phyloP scores from a whole-genome alignment of 2,888 invertebrate genomes.

The Euclidia mi region DNA sequence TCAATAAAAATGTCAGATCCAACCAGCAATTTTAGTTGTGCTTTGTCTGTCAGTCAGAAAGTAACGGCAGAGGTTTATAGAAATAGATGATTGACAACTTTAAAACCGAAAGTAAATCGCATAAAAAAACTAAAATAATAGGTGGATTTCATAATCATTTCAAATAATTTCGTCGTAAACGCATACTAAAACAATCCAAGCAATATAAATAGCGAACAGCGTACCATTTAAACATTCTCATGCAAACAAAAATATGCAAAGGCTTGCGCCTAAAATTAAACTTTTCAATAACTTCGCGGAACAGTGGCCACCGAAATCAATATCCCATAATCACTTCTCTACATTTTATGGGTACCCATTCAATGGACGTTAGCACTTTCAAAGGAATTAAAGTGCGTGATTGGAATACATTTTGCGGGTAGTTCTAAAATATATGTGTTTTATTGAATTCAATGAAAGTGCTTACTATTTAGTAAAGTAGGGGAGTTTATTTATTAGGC shows the following conservation, averaged over 20 bases:
- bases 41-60: too few species aligned
- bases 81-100: too few species aligned
- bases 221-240: neutral
- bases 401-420: constrained; percentile 42
- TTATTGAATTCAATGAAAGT: constrained; percentile 45
- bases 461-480: constrained; percentile 20
- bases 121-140: too few species aligned
- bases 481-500: constrained; percentile 19
- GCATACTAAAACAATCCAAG: too few species aligned
- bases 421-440: constrained; percentile 30
- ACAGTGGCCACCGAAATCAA: constrained; percentile 43
- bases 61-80: too few species aligned
- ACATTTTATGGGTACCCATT: constrained; percentile 59
- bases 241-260: neutral
- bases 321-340: constrained; percentile 52
- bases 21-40: too few species aligned
- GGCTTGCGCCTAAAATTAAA: constrained; percentile 7
- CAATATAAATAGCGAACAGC: too few species aligned
- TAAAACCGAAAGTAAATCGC: too few species aligned
- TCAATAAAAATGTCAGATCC: too few species aligned
- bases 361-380: constrained; percentile 47
- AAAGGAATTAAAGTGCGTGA: constrained; percentile 50
- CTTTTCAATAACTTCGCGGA: constrained; percentile 44
- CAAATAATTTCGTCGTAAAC: too few species aligned
- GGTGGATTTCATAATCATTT: too few species aligned